Percentiles rank a stretch among this genome's conserved stretches.
phyloP scores from a whole-genome alignment of 2,113 vertebrate species.

The Notarius quadriscutis region DNA sequence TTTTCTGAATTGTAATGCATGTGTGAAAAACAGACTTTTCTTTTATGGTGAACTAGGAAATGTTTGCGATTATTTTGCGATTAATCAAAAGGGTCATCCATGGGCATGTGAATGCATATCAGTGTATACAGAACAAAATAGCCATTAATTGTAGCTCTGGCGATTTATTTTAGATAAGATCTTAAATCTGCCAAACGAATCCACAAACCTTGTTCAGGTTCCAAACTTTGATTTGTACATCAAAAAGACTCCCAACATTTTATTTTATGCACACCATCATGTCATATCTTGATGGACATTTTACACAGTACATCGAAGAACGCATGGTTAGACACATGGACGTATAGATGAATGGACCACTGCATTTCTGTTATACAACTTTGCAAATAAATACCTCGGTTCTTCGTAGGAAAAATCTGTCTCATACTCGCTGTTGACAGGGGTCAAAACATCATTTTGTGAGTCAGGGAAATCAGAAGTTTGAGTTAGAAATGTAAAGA shows the following conservation, averaged over 20 bases:
- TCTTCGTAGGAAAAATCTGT: conserved; percentile 77
- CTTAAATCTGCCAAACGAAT: neutral
- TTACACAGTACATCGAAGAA: neutral
- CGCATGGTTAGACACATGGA: conserved; percentile 23
- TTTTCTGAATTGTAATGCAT: neutral
- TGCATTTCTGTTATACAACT: conserved; percentile 55
- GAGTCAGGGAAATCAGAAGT: conserved; percentile 73
- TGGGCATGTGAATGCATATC: neutral
- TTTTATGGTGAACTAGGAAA: neutral
- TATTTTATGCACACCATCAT: conserved; percentile 37
- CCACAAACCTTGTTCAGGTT: neutral
- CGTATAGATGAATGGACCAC: conserved; percentile 43
- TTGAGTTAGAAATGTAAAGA: conserved; percentile 19
- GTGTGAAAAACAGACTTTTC: neutral
- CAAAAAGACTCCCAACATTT: conserved; percentile 51
- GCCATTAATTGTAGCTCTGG: neutral
- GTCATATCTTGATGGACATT: neutral
- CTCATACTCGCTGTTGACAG: conserved; percentile 74
- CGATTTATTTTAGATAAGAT: neutral
- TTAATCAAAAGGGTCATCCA: neutral
- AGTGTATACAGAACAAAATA: neutral
- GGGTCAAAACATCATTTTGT: conserved; percentile 53
- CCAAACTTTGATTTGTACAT: neutral
- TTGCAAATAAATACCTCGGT: conserved; percentile 79
- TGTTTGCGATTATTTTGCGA: neutral